Evolutionary conservation across 2,888 invertebrate genomes (phyloP).

Genomic region (Orthonychiurus folsomi): DNA sequence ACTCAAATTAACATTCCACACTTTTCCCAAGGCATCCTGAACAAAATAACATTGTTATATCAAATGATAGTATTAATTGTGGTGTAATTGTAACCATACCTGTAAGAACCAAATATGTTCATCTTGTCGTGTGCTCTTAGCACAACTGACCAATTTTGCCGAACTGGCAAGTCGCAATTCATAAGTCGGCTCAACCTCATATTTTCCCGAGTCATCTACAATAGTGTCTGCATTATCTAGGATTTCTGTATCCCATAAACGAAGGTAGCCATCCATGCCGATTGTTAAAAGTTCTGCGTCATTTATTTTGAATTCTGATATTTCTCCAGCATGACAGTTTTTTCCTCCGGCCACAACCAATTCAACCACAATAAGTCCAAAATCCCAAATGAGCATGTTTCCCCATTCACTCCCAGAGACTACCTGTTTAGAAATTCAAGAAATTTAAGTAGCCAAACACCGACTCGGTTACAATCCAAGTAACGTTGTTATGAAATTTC

Average conservation of each 20-base stretch:
- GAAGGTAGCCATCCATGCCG: conserved; percentile 66
- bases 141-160: conserved; percentile 51
- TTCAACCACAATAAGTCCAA: conserved; percentile 75
- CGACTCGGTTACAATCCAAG: background rate
- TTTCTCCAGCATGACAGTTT: conserved; percentile 65
- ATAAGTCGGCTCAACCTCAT: conserved; percentile 77
- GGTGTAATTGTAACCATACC: conserved; percentile 48
- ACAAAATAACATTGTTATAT: conserved; percentile 12
- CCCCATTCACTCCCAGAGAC: conserved; percentile 85
- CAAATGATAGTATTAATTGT: background rate
- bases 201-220: conserved; percentile 61
- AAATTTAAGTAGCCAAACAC: background rate
- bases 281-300: conserved; percentile 50
- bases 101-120: conserved; percentile 58
- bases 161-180: conserved; percentile 58
- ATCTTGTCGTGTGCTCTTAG: conserved; percentile 47
- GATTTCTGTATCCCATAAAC: conserved; percentile 83
- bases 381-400: conserved; percentile 84
- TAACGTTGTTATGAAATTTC: background rate
- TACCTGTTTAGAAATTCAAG: conserved; percentile 49
- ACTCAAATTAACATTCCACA: conserved; percentile 63
- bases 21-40: conserved; percentile 75
- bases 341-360: conserved; percentile 61
- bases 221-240: conserved; percentile 79
- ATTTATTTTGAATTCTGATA: conserved; percentile 56